Base-by-base conservation (phyloP, 2,113 vertebrate genomes). In the Seriola rivoliana region DNA sequence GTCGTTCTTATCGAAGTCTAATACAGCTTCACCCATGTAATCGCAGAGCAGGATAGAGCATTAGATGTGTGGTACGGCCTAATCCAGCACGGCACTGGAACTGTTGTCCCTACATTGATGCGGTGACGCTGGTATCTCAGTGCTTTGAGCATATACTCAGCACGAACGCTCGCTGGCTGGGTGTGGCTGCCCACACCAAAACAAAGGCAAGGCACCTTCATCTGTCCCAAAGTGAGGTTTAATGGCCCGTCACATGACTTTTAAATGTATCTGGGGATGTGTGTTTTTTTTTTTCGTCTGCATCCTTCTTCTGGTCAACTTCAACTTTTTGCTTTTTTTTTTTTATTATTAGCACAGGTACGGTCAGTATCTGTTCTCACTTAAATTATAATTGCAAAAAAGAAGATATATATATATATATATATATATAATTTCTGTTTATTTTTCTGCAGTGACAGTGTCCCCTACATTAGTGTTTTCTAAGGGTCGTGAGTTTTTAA, bases 191-290 rank as follows among this genome's bases (percentile, higher is more conserved):
- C 17, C 16, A n/a, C 4, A 6, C 8, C 4, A 40, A 5, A 55
- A 40, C 7, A 29, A 29, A 11, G 14, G 54, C n/a, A 42, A 14
- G 12, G 57, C 11, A 48, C 46, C 34, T 17, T 11, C 67, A 70
- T 75, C 86, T 77, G 66, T 78, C 67, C 69, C 40, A 58, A 66
- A 85, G 79, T n/a, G 2, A 42, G 17, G 40, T 87, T 81, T 84
- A 86, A 88, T 85, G 72, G 80, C 66, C 62, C 55, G 3, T 74
- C 44, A 72, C 71, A 71, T 29, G 68, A 80, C 74, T 80, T 75
- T 21, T 38, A 50, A 46, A 64, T 67, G 19, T 67, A 59, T 74
- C 72, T 34, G 50, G 36, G 52, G 62, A 12, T 5, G 3, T 44
- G n/a, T 11, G 52, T 12, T 62, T 68, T 34, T 21, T 19, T 12